These are phyloP conservation scores for Parapsyche elsis DNA, from an alignment of 1,140 invertebrate genomes.

Conservation along the genomic window DNA sequence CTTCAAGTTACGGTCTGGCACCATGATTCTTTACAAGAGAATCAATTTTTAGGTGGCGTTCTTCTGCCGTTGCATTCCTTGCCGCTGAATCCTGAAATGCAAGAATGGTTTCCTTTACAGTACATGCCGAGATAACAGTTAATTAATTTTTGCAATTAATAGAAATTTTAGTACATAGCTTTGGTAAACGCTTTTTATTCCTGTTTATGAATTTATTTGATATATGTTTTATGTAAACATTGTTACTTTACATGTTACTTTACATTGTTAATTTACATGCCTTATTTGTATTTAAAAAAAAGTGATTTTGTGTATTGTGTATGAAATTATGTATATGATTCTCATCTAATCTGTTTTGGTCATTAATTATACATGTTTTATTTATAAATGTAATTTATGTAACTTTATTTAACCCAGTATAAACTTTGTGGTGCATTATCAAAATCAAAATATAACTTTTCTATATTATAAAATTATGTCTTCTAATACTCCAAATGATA, in stretches of 20 bases:
- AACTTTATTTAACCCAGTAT: no score
- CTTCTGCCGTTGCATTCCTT: conserved; percentile 79
- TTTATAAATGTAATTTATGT: no score
- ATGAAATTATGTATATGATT: background rate
- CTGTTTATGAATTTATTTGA: background rate
- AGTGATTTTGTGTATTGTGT: background rate
- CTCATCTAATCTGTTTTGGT: no score
- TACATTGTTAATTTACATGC: no score
- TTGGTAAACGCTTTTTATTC: background rate
- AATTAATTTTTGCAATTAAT: background rate
- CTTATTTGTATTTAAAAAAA: background rate
- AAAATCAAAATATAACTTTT: no score
- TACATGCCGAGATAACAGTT: conserved; percentile 64
- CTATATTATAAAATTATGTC: no score
- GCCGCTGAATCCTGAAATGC: conserved; percentile 80
- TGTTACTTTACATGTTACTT: no score
- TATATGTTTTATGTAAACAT: background rate
- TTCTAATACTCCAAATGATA: no score
- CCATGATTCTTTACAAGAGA: conserved; percentile 94
- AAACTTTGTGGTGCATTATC: no score
- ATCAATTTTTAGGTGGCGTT: conserved; percentile 92
- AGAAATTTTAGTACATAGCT: background rate
- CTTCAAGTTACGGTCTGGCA: conserved; percentile 96
- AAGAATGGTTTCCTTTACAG: conserved; percentile 82
- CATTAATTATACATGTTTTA: no score